Conservation (phyloP, 2,888 invertebrate genomes). For the Xestia c-nigrum region DNA sequence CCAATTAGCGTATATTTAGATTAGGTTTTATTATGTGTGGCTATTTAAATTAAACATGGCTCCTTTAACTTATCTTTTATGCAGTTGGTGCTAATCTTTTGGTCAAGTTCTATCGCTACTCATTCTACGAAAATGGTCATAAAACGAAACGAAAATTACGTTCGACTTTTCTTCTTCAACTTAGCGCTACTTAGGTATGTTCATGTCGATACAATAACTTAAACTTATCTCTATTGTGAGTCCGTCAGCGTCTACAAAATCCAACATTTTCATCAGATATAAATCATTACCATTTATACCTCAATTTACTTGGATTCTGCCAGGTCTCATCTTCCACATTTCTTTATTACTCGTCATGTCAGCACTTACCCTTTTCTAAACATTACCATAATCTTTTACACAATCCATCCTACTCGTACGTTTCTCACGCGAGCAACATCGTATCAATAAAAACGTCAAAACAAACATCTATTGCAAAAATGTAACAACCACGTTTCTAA, state of each 20-base stretch:
- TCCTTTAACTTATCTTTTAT: conserved; percentile 8
- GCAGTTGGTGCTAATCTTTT: neutral
- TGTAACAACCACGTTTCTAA: conserved; percentile 54
- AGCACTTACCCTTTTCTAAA: neutral
- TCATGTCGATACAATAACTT: neutral
- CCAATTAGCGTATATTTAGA: conserved; percentile 39
- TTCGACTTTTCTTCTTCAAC: neutral
- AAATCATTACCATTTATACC: neutral
- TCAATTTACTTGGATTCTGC: neutral
- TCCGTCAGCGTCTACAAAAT: neutral
- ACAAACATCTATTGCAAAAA: conserved; percentile 34
- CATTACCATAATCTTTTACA: neutral
- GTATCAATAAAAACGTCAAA: conserved; percentile 17
- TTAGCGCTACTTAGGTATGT: neutral
- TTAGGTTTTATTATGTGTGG: neutral
- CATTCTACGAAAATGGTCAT: neutral
- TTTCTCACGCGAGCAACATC: conserved; percentile 7
- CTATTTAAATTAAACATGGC: conserved; percentile 13
- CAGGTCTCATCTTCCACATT: neutral
- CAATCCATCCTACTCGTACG: neutral
- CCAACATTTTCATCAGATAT: neutral
- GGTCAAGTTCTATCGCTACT: neutral
- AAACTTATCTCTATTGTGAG: neutral
- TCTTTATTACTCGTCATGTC: neutral
- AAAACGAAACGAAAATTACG: neutral